Percentiles rank a stretch among this genome's conserved stretches.
These are phyloP conservation scores for Crotalus viridis DNA, from an alignment of 2,113 vertebrate species.

Conservation along the genomic window DNA sequence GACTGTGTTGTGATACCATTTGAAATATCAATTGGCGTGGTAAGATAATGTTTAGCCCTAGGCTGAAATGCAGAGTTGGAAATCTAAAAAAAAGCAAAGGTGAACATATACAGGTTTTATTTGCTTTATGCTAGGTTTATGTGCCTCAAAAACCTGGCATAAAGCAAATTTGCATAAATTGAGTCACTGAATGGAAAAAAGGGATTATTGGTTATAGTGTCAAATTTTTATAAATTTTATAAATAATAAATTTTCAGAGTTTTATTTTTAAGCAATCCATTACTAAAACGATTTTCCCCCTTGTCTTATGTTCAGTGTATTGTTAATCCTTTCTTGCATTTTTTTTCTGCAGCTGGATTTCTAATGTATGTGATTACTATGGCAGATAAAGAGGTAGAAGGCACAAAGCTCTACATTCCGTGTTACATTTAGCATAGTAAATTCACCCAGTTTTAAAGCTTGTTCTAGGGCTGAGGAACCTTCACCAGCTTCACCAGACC, in stretches of 20 bases:
- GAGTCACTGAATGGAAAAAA: neutral
- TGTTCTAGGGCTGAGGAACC: neutral
- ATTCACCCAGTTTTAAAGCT: neutral
- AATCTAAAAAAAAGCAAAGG: neutral
- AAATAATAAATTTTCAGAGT: neutral
- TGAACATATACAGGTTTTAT: neutral
- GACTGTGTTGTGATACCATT: neutral
- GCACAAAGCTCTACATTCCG: neutral
- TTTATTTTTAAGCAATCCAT: neutral
- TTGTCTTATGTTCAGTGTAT: neutral
- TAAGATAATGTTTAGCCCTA: conserved; percentile 2
- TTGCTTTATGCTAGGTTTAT: neutral
- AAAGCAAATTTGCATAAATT: neutral
- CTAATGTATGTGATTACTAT: neutral
- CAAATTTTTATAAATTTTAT: neutral
- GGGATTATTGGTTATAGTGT: neutral
- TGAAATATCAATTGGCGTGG: neutral
- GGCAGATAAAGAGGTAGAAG: neutral
- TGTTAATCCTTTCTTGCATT: neutral
- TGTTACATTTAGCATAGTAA: neutral
- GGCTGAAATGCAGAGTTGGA: neutral
- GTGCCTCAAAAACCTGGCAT: neutral
- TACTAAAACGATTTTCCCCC: neutral
- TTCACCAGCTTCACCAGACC: neutral
- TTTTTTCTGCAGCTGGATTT: neutral